Conservation (phyloP, 35 echinoderm and acorn worm genomes). For the Hemicentrotus pulcherrimus region DNA sequence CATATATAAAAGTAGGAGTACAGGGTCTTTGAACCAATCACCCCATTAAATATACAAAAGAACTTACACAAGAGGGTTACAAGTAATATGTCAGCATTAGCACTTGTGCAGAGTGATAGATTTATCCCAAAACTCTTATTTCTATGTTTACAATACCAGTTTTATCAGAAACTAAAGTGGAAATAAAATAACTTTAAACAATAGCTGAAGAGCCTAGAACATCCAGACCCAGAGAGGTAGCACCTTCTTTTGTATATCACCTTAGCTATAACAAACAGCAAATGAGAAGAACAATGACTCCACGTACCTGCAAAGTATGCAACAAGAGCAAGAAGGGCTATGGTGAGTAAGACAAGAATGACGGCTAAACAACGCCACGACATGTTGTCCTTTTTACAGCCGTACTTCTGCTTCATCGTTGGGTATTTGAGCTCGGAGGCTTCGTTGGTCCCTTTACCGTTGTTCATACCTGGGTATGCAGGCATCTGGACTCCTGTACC, state of each 20-base stretch:
- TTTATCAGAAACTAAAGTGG: too few species aligned
- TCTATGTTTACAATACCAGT: too few species aligned
- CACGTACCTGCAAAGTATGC: constrained; percentile 84
- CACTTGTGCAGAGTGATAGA: too few species aligned
- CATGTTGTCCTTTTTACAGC: constrained; percentile 67
- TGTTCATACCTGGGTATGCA: constrained; percentile 51
- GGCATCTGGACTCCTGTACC: constrained; percentile 23
- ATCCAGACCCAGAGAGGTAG: too few species aligned
- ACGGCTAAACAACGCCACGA: constrained; percentile 82
- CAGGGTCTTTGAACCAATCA: too few species aligned
- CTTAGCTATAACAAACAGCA: not conserved
- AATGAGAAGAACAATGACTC: not conserved
- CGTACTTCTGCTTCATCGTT: constrained; percentile 57
- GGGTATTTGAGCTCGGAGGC: constrained; percentile 52
- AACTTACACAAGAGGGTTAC: too few species aligned
- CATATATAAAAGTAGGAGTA: too few species aligned
- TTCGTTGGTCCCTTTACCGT: constrained; percentile 54
- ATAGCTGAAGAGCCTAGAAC: too few species aligned
- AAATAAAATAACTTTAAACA: too few species aligned
- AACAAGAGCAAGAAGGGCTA: constrained; percentile 70
- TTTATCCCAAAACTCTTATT: too few species aligned
- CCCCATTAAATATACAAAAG: too few species aligned
- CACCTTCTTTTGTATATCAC: not conserved
- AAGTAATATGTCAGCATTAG: too few species aligned
- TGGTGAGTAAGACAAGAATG: constrained; percentile 64